Evolutionary conservation across 1,140 invertebrate species (phyloP).

Genomic region (Eumaeus atala): DNA sequence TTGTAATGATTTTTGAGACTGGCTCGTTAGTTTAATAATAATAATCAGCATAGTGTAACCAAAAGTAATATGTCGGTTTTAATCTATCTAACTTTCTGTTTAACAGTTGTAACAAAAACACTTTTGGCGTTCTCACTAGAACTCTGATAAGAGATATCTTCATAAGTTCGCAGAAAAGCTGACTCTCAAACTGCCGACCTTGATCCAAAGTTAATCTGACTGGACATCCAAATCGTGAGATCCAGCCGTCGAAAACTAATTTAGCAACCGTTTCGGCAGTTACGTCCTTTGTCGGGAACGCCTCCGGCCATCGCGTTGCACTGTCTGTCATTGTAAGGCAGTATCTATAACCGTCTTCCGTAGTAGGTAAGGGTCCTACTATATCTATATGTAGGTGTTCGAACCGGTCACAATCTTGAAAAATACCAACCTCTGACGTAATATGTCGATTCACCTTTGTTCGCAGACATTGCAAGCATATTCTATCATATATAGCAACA

Average conservation of each 20-base stretch:
- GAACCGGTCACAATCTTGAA: neutral
- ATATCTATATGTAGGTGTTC: neutral
- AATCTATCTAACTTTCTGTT: neutral
- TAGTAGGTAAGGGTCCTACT: constrained; percentile 17
- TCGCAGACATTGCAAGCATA: neutral
- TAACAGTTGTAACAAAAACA: constrained; percentile 11
- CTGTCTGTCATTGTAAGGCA: constrained; percentile 38
- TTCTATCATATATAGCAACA: neutral
- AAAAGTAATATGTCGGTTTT: neutral
- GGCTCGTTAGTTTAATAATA: too few relatives aligned
- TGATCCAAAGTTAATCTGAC: constrained; percentile 25
- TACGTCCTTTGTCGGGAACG: constrained; percentile 53
- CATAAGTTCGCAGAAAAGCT: neutral
- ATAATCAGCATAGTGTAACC: too few relatives aligned
- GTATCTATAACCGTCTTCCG: constrained; percentile 16
- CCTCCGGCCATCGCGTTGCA: constrained; percentile 69
- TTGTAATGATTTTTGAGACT: too few relatives aligned
- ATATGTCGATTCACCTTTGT: neutral
- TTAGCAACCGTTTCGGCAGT: constrained; percentile 37
- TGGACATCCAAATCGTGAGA: constrained; percentile 38
- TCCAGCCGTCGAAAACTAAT: constrained; percentile 32
- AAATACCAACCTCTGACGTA: neutral
- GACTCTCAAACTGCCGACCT: constrained; percentile 4
- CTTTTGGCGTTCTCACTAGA: constrained; percentile 27
- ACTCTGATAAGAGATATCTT: constrained; percentile 34